These are phyloP conservation scores for Myzus persicae DNA, from an alignment of 1,140 invertebrate genomes.

Conservation along the genomic window DNA sequence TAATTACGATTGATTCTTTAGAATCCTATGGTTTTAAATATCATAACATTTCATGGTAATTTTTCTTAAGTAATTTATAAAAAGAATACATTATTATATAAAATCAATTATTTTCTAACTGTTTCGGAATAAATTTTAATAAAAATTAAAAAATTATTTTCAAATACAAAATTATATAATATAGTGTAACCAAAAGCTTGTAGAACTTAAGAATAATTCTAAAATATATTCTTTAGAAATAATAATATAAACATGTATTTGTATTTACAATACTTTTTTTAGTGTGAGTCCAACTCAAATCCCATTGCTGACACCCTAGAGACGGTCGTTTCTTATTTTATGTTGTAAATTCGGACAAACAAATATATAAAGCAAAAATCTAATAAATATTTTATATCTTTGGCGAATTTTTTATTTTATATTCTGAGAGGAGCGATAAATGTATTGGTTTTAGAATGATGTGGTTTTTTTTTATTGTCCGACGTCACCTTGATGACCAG, in stretches of 20 bases:
- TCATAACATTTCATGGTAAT: background rate
- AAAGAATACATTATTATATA: background rate
- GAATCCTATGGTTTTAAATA: too few species aligned
- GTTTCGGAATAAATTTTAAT: background rate
- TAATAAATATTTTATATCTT: conserved; percentile 41
- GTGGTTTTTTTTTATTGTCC: background rate
- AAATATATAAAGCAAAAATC: background rate
- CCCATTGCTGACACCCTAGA: conserved; percentile 9
- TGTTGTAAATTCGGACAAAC: background rate
- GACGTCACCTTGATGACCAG: background rate
- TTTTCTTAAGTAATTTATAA: background rate
- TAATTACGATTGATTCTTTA: too few species aligned
- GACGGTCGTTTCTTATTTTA: conserved; percentile 11
- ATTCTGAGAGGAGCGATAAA: background rate
- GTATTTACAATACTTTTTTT: background rate
- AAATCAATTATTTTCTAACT: background rate
- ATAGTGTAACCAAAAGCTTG: background rate
- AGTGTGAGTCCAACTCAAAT: background rate
- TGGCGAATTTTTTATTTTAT: background rate
- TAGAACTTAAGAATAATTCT: background rate
- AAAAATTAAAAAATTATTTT: background rate
- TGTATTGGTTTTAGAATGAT: background rate
- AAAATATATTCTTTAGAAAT: conserved; percentile 22
- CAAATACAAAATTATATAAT: background rate
- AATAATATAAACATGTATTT: conserved; percentile 11